Conservation (phyloP, 2,888 invertebrate species). For the Biston stratarius region DNA sequence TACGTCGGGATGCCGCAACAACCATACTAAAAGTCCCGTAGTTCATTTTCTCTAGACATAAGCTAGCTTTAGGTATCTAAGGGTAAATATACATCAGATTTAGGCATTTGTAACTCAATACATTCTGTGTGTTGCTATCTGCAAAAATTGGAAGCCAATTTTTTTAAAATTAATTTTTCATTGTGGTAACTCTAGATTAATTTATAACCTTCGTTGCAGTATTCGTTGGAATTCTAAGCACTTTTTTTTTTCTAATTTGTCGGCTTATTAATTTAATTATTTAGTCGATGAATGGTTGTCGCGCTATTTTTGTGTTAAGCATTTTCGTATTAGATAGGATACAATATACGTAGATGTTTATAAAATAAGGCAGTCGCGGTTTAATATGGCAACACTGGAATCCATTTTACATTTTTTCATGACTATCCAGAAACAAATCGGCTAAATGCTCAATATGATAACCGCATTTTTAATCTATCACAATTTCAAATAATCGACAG, state of each 20-base stretch:
- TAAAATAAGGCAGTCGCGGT: conserved; percentile 65
- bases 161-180: conserved; percentile 39
- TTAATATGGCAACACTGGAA: conserved; percentile 51
- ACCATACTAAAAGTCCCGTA: conserved; percentile 47
- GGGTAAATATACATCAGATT: conserved; percentile 63
- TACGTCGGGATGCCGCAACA: conserved; percentile 28
- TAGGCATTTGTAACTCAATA: conserved; percentile 78
- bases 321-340: conserved; percentile 81
- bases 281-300: conserved; percentile 71
- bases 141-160: conserved; percentile 58
- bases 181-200: conserved; percentile 64
- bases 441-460: conserved; percentile 43
- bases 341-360: conserved; percentile 78
- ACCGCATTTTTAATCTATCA: conserved; percentile 31
- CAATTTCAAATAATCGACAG: conserved; percentile 10
- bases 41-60: conserved; percentile 73
- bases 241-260: conserved; percentile 47
- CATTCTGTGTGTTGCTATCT: conserved; percentile 73
- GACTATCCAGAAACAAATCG: conserved; percentile 36
- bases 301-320: conserved; percentile 70
- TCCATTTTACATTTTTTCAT: conserved; percentile 28
- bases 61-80: conserved; percentile 77
- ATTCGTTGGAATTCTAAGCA: conserved; percentile 64
- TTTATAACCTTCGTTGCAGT: conserved; percentile 68
- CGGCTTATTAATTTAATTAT: conserved; percentile 64